These are phyloP conservation scores for Ryuthela nishihirai DNA, from an alignment of 2,888 invertebrate genomes.

Conservation along the genomic window DNA sequence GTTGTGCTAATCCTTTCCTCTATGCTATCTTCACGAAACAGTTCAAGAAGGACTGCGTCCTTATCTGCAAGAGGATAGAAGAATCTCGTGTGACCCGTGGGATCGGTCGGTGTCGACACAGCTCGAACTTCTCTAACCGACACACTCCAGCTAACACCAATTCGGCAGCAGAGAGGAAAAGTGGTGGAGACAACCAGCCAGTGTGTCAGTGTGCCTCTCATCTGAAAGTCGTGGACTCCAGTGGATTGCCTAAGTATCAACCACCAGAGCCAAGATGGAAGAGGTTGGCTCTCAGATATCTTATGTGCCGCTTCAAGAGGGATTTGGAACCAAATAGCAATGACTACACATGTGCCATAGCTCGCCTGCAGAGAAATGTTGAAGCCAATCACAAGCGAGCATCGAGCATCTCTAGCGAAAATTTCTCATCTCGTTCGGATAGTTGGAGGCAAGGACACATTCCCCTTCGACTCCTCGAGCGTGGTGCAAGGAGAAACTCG, in stretches of 20 bases:
- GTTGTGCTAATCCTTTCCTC: conserved; percentile 95
- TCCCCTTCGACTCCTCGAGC: conserved; percentile 65
- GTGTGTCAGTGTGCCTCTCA: conserved; percentile 41
- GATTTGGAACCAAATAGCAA: conserved; percentile 46
- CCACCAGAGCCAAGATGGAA: conserved; percentile 33
- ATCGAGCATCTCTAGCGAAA: conserved; percentile 70
- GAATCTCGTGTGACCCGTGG: conserved; percentile 85
- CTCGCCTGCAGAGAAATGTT: conserved; percentile 53
- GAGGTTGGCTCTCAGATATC: conserved; percentile 32
- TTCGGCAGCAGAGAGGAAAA: conserved; percentile 71
- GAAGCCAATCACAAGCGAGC: conserved; percentile 56
- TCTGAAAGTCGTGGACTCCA: conserved; percentile 3
- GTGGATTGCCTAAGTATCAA: background rate
- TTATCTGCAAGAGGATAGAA: conserved; percentile 93
- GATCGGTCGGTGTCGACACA: conserved; percentile 78
- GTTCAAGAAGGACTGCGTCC: conserved; percentile 94
- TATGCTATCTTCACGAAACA: conserved; percentile 97
- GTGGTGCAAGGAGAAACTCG: conserved; percentile 60
- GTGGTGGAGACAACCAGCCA: conserved; percentile 36
- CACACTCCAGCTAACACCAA: conserved; percentile 84
- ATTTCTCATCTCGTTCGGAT: conserved; percentile 82
- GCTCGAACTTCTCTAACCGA: conserved; percentile 80
- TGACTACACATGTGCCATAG: conserved; percentile 68
- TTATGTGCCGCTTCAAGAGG: conserved; percentile 30
- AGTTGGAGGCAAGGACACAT: conserved; percentile 67